phyloP scores from a whole-genome alignment of 2,888 invertebrate species.

The Prenolepis imparis region DNA sequence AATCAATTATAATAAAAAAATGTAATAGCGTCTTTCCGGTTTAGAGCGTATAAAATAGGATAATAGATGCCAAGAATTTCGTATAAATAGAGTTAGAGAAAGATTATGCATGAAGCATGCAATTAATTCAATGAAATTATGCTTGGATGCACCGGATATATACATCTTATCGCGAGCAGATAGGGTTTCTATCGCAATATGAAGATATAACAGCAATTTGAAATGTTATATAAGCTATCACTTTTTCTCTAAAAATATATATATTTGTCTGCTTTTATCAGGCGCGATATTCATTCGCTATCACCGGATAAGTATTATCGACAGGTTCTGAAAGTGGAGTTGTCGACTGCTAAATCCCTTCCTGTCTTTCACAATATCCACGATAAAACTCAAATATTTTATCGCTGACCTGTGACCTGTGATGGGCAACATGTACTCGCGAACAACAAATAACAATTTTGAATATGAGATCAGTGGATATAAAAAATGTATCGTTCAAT shows the following conservation, averaged over 20 bases:
- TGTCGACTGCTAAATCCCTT: slow-evolving; percentile 2
- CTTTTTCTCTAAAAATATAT: slow-evolving; percentile 22
- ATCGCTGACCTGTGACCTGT: not conserved
- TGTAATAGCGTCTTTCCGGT: not conserved
- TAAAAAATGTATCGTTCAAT: not conserved
- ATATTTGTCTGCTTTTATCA: slow-evolving; percentile 24
- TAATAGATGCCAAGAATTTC: slow-evolving; percentile 7
- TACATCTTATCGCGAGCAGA: not conserved
- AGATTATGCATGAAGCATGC: slow-evolving; percentile 3
- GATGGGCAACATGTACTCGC: not conserved
- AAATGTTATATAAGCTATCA: not conserved
- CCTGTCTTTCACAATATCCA: slow-evolving; percentile 15
- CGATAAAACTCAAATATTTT: slow-evolving; percentile 16
- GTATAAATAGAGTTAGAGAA: slow-evolving; percentile 1
- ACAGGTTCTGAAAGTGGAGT: slow-evolving; percentile 9
- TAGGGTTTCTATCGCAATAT: not conserved
- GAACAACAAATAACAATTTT: slow-evolving; percentile 16
- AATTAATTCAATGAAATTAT: not conserved
- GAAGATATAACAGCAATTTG: not conserved
- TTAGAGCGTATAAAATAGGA: slow-evolving; percentile 18
- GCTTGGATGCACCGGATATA: not conserved
- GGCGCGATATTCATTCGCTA: not conserved
- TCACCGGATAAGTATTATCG: slow-evolving; percentile 34
- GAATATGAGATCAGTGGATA: not conserved
- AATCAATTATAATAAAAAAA: slow-evolving; percentile 16